Evolutionary conservation across 2,113 vertebrate genomes (phyloP).

Genomic region (Phylloscopus trochiloides): DNA sequence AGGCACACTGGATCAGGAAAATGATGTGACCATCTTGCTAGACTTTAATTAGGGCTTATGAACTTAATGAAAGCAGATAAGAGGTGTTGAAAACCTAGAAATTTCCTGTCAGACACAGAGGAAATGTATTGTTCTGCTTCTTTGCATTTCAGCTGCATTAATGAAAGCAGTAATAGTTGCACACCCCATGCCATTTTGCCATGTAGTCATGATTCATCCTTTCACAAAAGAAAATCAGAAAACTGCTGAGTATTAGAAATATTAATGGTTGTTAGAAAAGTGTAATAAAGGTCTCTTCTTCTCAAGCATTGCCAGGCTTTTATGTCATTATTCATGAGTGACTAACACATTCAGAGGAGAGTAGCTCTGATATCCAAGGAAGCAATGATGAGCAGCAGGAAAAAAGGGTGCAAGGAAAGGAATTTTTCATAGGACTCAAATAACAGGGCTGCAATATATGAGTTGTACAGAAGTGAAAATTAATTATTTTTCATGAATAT

Average conservation of each 20-base stretch:
- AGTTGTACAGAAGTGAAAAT: constrained; percentile 19
- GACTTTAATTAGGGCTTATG: constrained; percentile 22
- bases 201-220: constrained; percentile 53
- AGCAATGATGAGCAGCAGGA: constrained; percentile 12
- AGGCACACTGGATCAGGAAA: background rate
- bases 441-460: background rate
- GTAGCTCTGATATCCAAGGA: constrained; percentile 49
- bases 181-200: constrained; percentile 41
- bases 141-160: constrained; percentile 31
- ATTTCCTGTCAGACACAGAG: background rate
- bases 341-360: constrained; percentile 58
- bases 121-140: constrained; percentile 30
- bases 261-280: constrained; percentile 71
- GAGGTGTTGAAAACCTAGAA: background rate
- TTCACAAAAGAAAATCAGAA: constrained; percentile 76
- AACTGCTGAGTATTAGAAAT: constrained; percentile 68
- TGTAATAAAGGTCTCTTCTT: constrained; percentile 66
- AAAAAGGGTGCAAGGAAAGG: constrained; percentile 11
- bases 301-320: constrained; percentile 61
- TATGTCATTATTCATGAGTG: constrained; percentile 73
- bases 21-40: background rate
- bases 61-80: background rate
- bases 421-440: constrained; percentile 21
- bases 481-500: background rate
- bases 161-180: constrained; percentile 60